Evolutionary conservation across 2,797 vertebrate genomes (phyloP).

Genomic region (Poeciliopsis infans): DNA sequence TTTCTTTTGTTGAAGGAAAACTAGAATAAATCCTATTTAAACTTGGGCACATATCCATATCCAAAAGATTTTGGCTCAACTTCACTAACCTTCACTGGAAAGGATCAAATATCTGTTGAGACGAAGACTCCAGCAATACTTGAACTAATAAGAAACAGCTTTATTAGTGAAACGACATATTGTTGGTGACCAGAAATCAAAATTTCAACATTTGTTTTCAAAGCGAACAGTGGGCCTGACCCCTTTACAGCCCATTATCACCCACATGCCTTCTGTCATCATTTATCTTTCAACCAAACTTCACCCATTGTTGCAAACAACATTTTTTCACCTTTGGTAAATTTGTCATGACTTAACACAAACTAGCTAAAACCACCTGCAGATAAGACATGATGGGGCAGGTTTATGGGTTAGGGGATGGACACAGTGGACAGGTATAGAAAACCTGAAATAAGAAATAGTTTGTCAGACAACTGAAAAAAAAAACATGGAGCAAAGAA

Average conservation of each 20-base stretch:
- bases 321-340: slow-evolving; percentile 43
- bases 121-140: neutral
- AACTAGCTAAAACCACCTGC: slow-evolving; percentile 44
- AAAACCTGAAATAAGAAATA: slow-evolving; percentile 14
- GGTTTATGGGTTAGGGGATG: slow-evolving; percentile 39
- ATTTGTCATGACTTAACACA: slow-evolving; percentile 38
- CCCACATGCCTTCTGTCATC: slow-evolving; percentile 55
- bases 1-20: neutral
- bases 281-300: slow-evolving; percentile 61
- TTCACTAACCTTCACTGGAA: too few relatives aligned
- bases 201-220: neutral
- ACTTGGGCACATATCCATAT: too few relatives aligned
- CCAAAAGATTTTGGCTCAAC: too few relatives aligned
- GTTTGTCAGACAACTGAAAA: slow-evolving; percentile 17
- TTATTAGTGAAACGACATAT: too few relatives aligned
- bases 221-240: neutral
- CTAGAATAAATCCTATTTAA: neutral
- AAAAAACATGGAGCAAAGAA: slow-evolving; percentile 52
- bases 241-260: neutral
- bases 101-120: neutral
- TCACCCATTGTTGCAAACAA: slow-evolving; percentile 44
- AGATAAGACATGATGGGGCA: slow-evolving; percentile 53
- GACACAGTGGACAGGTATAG: slow-evolving; percentile 43
- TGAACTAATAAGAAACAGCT: neutral
- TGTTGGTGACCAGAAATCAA: too few relatives aligned